Evolutionary conservation across 2,113 vertebrate genomes (phyloP).

Genomic region (Dryoscopus gambensis): DNA sequence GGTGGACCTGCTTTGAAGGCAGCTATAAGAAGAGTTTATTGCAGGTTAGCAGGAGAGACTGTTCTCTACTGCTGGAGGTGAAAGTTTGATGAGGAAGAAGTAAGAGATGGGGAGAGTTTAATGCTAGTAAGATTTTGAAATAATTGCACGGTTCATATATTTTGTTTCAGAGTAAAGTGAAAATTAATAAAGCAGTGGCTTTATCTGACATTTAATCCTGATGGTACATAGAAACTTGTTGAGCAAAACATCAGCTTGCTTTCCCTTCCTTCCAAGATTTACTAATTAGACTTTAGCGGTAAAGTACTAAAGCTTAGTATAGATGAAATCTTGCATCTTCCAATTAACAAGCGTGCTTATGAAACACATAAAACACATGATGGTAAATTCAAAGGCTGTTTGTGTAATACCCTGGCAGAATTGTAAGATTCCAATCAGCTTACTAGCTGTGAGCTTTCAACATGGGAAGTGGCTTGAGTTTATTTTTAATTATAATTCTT

Average conservation of each 20-base stretch:
- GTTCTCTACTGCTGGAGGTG: neutral
- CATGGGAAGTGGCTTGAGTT: neutral
- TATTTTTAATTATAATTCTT: slow-evolving; percentile 34
- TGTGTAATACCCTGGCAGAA: neutral
- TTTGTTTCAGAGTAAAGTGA: slow-evolving; percentile 12
- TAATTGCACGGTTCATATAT: slow-evolving; percentile 9
- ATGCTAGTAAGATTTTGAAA: neutral
- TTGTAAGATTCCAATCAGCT: neutral
- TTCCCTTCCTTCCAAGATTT: neutral
- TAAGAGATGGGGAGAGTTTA: neutral
- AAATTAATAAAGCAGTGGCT: neutral
- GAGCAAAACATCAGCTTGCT: neutral
- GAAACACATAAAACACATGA: neutral
- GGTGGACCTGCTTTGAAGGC: neutral
- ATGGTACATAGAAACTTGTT: neutral
- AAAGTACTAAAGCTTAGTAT: neutral
- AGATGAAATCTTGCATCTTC: neutral
- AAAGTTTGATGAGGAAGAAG: neutral
- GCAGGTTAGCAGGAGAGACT: neutral
- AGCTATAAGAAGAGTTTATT: neutral
- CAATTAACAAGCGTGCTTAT: slow-evolving; percentile 14
- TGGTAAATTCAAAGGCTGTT: neutral
- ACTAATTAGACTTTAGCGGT: neutral
- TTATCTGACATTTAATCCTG: slow-evolving; percentile 20
- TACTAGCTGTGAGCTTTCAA: neutral